Evolutionary conservation across 2,888 invertebrate genomes (phyloP), one percentile per base, ranked within the genome.

Genomic region (Timandra comae): DNA sequence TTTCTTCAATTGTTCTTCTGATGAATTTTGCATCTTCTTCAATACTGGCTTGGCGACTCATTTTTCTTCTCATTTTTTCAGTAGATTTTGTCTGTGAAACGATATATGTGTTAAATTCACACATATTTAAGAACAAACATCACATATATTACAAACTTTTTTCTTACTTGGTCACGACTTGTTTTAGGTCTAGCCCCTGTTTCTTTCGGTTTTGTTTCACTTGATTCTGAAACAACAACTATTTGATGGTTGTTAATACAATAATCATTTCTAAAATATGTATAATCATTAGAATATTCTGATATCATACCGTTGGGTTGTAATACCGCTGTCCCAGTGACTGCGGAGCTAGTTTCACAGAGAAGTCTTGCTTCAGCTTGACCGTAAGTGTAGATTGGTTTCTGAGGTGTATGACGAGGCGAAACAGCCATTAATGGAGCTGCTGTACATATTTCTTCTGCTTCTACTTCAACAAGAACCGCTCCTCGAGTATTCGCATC

Each of bases 401-500:
- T 91, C 58, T 93, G 92, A 20, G 90, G 90, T 19, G 86, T 87
- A 32, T 86, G 86, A 2, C 89, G 71, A 0, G 89, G 90, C 8
- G 89, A 87, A 3, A 90, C 87, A 0, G 91, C 89, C 28, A 90
- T 77, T 33, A 94, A 73, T 0, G 92, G 91, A 4, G 92, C 91
- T 0, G 93, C 93, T 0, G 93, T 93, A 72, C 93, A 93, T 27
- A 92, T 89, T 33, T 92, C 91, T 33, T 93, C 91, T 49, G 92
- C 93, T 65, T 94, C 94, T 2, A 94, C 91, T 61, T 94, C 94
- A 0, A 94, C 93, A 37, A 94, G 88, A 1, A 94, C 88, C 0
- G 94, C 94, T 49, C 92, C 92, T 0, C 93, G 92, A 24, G 89
- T 88, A 30, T 87, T 71, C 1, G 61, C 63, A 6, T 78, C 80